These are phyloP conservation scores for Mythimna vitellina DNA, from an alignment of 2,888 invertebrate genomes.

Conservation along the genomic window DNA sequence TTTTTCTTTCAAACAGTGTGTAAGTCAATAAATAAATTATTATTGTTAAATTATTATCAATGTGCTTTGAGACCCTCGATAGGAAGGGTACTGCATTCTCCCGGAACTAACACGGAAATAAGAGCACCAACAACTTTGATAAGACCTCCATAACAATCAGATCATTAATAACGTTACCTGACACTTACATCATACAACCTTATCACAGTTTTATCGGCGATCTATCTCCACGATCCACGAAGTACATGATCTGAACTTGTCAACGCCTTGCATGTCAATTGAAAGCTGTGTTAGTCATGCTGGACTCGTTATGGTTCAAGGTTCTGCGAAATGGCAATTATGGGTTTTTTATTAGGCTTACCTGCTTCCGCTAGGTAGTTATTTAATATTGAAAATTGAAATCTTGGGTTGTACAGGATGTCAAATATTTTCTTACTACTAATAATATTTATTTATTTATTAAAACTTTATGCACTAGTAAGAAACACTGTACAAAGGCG, in stretches of 20 bases:
- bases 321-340: constrained; percentile 37
- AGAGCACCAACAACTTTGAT: background rate
- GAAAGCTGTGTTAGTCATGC: constrained; percentile 19
- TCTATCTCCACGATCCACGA: constrained; percentile 38
- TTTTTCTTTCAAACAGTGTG: too few species aligned
- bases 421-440: too few species aligned
- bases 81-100: background rate
- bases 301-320: constrained; percentile 20
- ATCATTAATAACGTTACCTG: constrained; percentile 29
- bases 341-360: constrained; percentile 29
- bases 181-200: constrained; percentile 45
- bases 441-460: too few species aligned
- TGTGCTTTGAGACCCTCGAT: background rate
- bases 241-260: constrained; percentile 41
- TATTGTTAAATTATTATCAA: too few species aligned
- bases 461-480: too few species aligned
- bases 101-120: constrained; percentile 42
- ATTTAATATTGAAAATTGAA: background rate
- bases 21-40: too few species aligned
- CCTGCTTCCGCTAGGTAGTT: background rate
- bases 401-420: background rate
- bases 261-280: constrained; percentile 44
- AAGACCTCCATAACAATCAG: constrained; percentile 24
- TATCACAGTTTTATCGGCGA: constrained; percentile 45
- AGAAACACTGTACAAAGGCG: too few species aligned